Evolutionary conservation across 2,797 vertebrate species (phyloP).

Genomic region (Knipowitschia caucasica): DNA sequence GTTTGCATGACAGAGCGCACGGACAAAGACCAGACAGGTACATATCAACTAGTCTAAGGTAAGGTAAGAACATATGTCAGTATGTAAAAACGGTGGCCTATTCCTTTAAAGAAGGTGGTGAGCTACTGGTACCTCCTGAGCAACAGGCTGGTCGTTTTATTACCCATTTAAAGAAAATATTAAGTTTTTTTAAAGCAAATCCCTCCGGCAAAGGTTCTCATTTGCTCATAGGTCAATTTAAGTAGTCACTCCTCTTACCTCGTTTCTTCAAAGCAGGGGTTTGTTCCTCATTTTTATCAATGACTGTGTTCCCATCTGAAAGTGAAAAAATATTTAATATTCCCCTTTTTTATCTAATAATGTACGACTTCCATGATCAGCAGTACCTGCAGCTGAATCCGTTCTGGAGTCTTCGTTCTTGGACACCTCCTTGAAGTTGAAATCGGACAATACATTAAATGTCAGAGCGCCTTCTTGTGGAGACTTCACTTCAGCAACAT

Average conservation of each 20-base stretch:
- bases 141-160: too few relatives aligned
- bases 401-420: not conserved
- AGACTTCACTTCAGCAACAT: not conserved
- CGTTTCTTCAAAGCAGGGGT: not conserved
- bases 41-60: too few relatives aligned
- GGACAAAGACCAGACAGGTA: too few relatives aligned
- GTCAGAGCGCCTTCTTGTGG: constrained; percentile 30
- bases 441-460: constrained; percentile 61
- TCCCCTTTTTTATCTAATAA: not conserved
- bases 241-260: constrained; percentile 24
- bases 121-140: too few relatives aligned
- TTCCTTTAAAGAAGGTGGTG: too few relatives aligned
- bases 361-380: too few relatives aligned
- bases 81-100: too few relatives aligned
- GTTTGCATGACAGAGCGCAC: too few relatives aligned
- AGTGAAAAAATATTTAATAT: not conserved
- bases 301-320: constrained; percentile 8
- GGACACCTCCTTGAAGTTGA: constrained; percentile 45
- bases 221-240: not conserved
- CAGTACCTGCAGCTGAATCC: constrained; percentile 33
- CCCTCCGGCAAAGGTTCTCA: too few relatives aligned
- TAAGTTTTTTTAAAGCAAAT: too few relatives aligned
- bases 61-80: too few relatives aligned
- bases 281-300: not conserved
- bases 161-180: too few relatives aligned